phyloP scores from a whole-genome alignment of 2,797 vertebrate genomes.

The Diplodus puntazzo region DNA sequence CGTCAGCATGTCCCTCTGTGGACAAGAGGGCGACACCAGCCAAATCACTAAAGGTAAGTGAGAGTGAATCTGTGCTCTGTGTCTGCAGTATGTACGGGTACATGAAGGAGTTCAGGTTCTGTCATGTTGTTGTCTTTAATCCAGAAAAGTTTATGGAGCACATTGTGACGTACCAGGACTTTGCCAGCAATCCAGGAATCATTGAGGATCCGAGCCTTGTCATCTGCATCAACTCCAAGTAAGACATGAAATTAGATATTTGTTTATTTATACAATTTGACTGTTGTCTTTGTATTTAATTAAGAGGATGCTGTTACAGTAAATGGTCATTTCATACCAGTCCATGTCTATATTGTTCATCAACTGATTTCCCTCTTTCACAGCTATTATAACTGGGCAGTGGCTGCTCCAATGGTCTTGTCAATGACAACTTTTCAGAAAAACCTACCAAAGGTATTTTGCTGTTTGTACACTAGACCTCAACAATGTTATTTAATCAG shows the following conservation, averaged over 20 bases:
- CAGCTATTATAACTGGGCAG: conserved; percentile 98
- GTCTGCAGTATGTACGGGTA: neutral
- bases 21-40: conserved; percentile 86
- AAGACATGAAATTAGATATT: conserved; percentile 41
- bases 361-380: conserved; percentile 4
- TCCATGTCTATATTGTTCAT: conserved; percentile 8
- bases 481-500: neutral
- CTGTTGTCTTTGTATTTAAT: neutral
- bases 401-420: conserved; percentile 95
- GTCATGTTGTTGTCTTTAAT: conserved; percentile 33
- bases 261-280: neutral
- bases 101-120: neutral
- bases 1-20: conserved; percentile 91
- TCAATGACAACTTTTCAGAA: conserved; percentile 95
- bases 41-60: conserved; percentile 86
- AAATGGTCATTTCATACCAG: neutral
- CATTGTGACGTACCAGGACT: conserved; percentile 91
- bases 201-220: conserved; percentile 94
- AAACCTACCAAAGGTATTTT: conserved; percentile 91
- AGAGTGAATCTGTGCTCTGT: neutral
- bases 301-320: neutral
- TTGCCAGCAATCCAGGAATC: conserved; percentile 91
- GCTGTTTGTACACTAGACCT: neutral
- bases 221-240: conserved; percentile 94
- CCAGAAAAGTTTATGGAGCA: conserved; percentile 92